phyloP scores from a whole-genome alignment of 2,797 vertebrate genomes.

The Acrossocheilus fasciatus region DNA sequence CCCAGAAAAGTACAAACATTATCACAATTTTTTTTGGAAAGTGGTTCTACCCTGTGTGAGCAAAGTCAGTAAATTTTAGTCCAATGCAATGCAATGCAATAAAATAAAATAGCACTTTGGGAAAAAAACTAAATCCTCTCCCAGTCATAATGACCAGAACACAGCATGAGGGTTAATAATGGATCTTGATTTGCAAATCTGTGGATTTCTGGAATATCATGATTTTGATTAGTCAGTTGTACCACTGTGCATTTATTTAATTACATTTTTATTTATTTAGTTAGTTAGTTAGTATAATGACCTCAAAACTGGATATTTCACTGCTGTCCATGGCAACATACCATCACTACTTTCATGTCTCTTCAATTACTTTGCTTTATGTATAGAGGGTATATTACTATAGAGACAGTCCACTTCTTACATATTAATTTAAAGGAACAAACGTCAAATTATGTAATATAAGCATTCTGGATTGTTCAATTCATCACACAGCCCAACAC shows the following conservation, averaged over 20 bases:
- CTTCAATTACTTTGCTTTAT: neutral
- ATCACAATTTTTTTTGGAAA: neutral
- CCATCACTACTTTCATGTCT: neutral
- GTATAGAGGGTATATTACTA: neutral
- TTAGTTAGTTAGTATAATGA: neutral
- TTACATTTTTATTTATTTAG: neutral
- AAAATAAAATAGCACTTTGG: neutral
- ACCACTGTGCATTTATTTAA: too few relatives aligned
- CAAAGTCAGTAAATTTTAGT: neutral
- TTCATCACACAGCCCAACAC: neutral
- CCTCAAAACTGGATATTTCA: neutral
- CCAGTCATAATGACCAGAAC: neutral
- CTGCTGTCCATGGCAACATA: neutral
- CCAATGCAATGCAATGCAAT: neutral
- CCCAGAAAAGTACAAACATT: neutral
- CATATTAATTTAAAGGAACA: neutral
- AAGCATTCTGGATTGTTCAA: neutral
- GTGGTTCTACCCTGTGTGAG: neutral
- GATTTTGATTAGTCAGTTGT: neutral
- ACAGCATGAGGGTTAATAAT: neutral
- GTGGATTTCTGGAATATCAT: neutral
- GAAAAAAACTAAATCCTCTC: neutral
- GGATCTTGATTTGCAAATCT: neutral
- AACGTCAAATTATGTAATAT: neutral
- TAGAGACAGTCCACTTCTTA: neutral